These are phyloP conservation scores for Magallana nippona DNA, from an alignment of 2,888 invertebrate genomes.

Conservation along the genomic window DNA sequence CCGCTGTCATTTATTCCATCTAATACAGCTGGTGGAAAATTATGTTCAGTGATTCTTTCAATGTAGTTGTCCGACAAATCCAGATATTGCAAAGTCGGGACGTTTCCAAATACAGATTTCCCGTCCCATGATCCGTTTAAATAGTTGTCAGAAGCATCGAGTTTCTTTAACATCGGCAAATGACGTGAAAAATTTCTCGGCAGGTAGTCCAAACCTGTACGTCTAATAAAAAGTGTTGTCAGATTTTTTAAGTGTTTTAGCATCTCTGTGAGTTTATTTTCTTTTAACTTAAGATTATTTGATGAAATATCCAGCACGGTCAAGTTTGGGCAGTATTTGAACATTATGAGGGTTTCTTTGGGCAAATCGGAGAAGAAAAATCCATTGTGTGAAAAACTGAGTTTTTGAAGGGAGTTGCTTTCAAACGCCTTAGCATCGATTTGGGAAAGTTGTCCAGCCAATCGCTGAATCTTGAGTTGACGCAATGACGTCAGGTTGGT, in stretches of 20 bases:
- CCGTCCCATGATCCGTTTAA: conserved; percentile 38
- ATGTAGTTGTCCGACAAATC: conserved; percentile 41
- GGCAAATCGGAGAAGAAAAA: background rate
- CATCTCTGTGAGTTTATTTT: background rate
- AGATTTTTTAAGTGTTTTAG: conserved; percentile 38
- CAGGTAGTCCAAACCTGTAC: background rate
- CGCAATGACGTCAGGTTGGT: conserved; percentile 17
- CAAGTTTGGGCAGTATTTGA: conserved; percentile 3
- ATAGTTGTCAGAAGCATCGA: conserved; percentile 31
- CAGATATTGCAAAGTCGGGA: conserved; percentile 5
- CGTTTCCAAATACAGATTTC: conserved; percentile 32
- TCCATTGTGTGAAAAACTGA: background rate
- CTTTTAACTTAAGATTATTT: conserved; percentile 3
- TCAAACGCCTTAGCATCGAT: conserved; percentile 33
- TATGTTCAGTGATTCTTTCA: conserved; percentile 20
- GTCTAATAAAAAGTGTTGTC: background rate
- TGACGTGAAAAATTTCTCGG: conserved; percentile 1
- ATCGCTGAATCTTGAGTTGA: background rate
- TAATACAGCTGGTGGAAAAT: conserved; percentile 39
- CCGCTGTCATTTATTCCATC: conserved; percentile 13
- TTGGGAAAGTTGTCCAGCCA: conserved; percentile 8
- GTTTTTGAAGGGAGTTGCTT: conserved; percentile 4
- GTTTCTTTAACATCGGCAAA: background rate
- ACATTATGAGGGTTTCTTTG: background rate
- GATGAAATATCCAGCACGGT: conserved; percentile 15